Conservation (phyloP, 2,797 vertebrate genomes). For the Acrossocheilus wenchowensis region DNA sequence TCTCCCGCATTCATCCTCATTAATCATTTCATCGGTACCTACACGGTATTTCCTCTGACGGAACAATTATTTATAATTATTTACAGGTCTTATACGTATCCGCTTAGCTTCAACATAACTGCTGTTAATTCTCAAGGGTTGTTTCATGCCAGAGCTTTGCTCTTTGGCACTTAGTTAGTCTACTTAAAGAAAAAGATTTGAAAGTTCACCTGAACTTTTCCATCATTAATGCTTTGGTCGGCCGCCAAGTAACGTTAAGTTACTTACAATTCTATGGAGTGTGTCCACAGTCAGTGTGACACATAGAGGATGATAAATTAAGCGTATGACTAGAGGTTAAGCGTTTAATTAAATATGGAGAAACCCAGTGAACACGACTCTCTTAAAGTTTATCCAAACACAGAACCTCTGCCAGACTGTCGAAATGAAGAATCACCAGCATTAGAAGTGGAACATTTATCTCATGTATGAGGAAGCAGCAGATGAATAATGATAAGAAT, state of each 20-base stretch:
- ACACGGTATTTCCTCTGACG: background rate
- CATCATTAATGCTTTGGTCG: conserved; percentile 11
- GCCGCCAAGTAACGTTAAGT: background rate
- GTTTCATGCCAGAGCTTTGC: background rate
- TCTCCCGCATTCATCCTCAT: background rate
- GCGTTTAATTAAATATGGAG: conserved; percentile 35
- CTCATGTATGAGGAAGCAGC: conserved; percentile 27
- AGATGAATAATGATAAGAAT: background rate
- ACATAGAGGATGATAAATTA: conserved; percentile 28
- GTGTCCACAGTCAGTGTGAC: background rate
- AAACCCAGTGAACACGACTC: conserved; percentile 27
- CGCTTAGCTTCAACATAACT: background rate
- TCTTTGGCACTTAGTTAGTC: background rate
- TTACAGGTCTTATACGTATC: background rate
- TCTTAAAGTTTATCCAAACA: conserved; percentile 52
- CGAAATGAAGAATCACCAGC: conserved; percentile 12
- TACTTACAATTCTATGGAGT: background rate
- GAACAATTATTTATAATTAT: conserved; percentile 21
- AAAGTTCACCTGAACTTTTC: background rate
- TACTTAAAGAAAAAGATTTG: background rate
- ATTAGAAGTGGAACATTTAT: conserved; percentile 35
- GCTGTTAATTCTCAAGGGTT: background rate
- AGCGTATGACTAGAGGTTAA: conserved; percentile 4
- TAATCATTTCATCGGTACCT: background rate
- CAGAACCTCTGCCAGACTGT: conserved; percentile 30